A percentile compares a stretch with the other conserved stretches of the same genome.
These are phyloP conservation scores for Lepidotrigona ventralis DNA, from an alignment of 1,140 invertebrate species.

Conservation along the genomic window DNA sequence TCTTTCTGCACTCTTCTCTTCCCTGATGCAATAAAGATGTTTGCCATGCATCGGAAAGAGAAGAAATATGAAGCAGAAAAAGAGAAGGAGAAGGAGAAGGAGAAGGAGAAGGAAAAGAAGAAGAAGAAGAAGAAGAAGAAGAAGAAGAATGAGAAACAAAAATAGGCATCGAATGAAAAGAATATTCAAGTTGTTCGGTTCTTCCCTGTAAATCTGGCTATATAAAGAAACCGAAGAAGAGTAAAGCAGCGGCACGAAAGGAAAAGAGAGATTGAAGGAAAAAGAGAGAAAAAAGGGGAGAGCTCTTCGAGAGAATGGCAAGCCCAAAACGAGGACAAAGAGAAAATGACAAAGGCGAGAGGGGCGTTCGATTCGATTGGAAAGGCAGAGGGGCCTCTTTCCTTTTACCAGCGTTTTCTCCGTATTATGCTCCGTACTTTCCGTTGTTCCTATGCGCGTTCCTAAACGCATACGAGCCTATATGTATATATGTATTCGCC, in stretches of 20 bases:
- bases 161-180: constrained; percentile 20
- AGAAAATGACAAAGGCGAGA: constrained; percentile 76
- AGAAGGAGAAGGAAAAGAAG: not conserved
- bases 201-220: constrained; percentile 55
- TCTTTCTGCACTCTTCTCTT: constrained; percentile 1
- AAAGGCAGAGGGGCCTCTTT: constrained; percentile 75
- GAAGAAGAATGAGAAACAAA: constrained; percentile 2
- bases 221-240: constrained; percentile 50
- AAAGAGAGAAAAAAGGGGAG: constrained; percentile 44
- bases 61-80: not conserved
- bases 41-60: not conserved
- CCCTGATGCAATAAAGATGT: not conserved
- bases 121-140: not conserved
- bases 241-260: constrained; percentile 17
- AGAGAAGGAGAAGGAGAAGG: constrained; percentile 35
- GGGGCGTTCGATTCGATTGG: constrained; percentile 73
- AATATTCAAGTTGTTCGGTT: constrained; percentile 50
- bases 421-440: constrained; percentile 72
- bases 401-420: constrained; percentile 76
- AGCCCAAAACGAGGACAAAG: constrained; percentile 72
- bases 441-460: constrained; percentile 67
- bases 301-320: constrained; percentile 52
- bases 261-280: constrained; percentile 40
- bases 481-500: not conserved
- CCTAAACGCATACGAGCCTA: not conserved